Evolutionary conservation across 2,888 invertebrate species (phyloP).

Genomic region (Aleiodes testaceus): DNA sequence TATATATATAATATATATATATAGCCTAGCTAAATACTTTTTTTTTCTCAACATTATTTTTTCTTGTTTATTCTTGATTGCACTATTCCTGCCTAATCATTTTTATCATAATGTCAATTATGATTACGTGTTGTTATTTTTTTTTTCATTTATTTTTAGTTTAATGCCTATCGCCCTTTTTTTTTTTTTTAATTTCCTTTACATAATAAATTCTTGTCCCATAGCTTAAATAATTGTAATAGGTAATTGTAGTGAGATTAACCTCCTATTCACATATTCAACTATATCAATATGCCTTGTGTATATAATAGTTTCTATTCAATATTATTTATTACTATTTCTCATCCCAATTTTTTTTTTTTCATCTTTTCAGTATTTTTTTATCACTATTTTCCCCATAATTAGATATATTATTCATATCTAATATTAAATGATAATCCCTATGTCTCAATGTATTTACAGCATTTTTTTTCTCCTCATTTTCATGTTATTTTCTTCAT

Average conservation of each 20-base stretch:
- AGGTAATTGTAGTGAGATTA: slow-evolving; percentile 65
- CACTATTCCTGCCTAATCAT: slow-evolving; percentile 61
- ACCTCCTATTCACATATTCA: slow-evolving; percentile 69
- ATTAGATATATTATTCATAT: slow-evolving; percentile 52
- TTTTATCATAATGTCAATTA: slow-evolving; percentile 59
- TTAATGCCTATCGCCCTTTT: slow-evolving; percentile 65
- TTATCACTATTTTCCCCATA: slow-evolving; percentile 61
- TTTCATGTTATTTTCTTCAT: slow-evolving; percentile 40
- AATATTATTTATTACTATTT: slow-evolving; percentile 56
- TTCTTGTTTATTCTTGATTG: slow-evolving; percentile 58
- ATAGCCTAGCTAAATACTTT: slow-evolving; percentile 52
- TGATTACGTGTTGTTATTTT: slow-evolving; percentile 56
- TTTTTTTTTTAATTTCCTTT: slow-evolving; percentile 51
- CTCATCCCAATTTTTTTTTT: slow-evolving; percentile 33
- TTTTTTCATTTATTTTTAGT: slow-evolving; percentile 44
- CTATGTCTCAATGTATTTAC: slow-evolving; percentile 66
- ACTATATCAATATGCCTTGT: slow-evolving; percentile 67
- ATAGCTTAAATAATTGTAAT: slow-evolving; percentile 63
- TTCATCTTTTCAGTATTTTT: slow-evolving; percentile 47
- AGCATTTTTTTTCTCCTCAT: slow-evolving; percentile 53
- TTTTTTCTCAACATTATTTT: slow-evolving; percentile 34
- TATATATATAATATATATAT: slow-evolving; percentile 43
- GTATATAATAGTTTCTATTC: slow-evolving; percentile 65
- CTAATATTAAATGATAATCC: slow-evolving; percentile 62
- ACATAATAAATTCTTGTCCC: slow-evolving; percentile 62